Base-by-base conservation (phyloP, 2,113 vertebrate species). In the Dermatemys mawii region DNA sequence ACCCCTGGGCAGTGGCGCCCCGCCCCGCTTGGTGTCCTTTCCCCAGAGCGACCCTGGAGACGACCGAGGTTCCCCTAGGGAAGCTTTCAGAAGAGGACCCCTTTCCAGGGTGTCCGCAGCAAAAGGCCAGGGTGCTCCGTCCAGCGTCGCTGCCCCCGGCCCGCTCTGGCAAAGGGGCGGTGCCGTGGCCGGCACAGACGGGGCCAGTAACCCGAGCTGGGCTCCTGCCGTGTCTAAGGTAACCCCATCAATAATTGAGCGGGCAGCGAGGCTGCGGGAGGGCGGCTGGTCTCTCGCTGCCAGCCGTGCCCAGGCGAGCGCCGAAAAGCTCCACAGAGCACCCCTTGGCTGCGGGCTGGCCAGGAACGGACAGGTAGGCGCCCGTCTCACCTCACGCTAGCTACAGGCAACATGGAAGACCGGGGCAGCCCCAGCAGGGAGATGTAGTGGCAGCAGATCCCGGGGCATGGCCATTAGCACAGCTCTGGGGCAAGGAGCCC, bases 191-290 rank as follows among this genome's bases (percentile, higher is more conserved):
- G 16, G 60, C 55, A 12, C 55, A 57, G 54, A 55, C 4, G 54
- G 54, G 26, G 54, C 76, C 55, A 0, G 91, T 93, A 91, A 94
- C 84, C 0, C 0, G 91, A 93, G 86, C 84, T 0, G 8, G 10
- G 35, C 2, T 10, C 11, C 2, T 19, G 32, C 90, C 38, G 86
- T 16, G 51, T 46, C 67, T 51, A 2, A 55, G 86, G 81, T 48
- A 57, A 48, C 81, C 26, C 48, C 48, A 94, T 94, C 87, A 90
- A 93, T 96, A 94, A 94, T 88, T 90, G 44, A 94, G 84, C 19
- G 14, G 51, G 49, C 53, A 55, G 57, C 38, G 27, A 41, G 11
- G 44, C 44, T 16, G 70, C 13, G 38, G 70, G 38, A 44, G 35
- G 63, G 38, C 22, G 10, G n/a, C 70, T 44, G 70, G 70, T 24